A percentile compares a stretch with the other conserved stretches of the same genome.
These are phyloP conservation scores for Eurystomus gularis DNA, from an alignment of 2,113 vertebrate genomes.

Conservation along the genomic window DNA sequence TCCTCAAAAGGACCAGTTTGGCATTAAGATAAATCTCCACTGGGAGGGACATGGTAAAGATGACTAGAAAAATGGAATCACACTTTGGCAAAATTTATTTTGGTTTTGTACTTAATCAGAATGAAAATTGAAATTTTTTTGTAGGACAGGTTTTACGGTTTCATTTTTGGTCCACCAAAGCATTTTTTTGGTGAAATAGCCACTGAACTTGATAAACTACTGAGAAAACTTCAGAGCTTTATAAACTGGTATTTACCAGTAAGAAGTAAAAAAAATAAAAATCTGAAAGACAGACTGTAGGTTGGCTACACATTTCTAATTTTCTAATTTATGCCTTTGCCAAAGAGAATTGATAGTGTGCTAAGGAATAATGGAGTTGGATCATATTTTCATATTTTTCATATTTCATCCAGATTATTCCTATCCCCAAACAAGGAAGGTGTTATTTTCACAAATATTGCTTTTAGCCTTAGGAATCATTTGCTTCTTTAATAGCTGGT, in stretches of 20 bases:
- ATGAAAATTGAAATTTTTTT: neutral
- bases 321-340: neutral
- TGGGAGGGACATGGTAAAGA: neutral
- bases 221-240: neutral
- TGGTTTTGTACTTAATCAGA: neutral
- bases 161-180: neutral
- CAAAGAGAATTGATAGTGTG: neutral
- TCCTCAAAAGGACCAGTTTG: neutral
- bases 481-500: conserved; percentile 9
- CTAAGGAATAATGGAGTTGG: neutral
- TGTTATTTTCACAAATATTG: neutral
- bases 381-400: neutral
- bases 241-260: neutral
- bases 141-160: neutral
- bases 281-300: neutral
- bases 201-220: neutral
- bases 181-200: neutral
- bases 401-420: neutral
- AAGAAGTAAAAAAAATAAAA: neutral
- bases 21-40: neutral
- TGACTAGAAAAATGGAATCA: neutral
- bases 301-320: neutral
- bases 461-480: neutral
- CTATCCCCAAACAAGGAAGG: neutral
- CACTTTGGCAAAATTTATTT: neutral